phyloP scores from a whole-genome alignment of 1,140 invertebrate genomes.

The Macrobrachium nipponense region DNA sequence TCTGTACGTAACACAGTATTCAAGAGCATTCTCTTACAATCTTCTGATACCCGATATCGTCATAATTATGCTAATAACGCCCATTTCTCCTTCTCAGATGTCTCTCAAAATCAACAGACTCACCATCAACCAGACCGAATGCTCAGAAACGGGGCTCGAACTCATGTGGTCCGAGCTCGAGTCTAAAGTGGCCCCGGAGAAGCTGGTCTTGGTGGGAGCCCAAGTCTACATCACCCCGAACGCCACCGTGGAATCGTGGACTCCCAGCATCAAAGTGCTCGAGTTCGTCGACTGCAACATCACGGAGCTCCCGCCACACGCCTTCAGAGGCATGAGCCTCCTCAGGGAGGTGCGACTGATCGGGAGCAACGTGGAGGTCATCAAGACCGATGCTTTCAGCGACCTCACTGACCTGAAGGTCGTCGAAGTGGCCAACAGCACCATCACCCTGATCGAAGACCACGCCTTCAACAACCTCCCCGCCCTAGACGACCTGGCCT shows the following conservation, averaged over 20 bases:
- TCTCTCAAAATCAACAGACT: conserved; percentile 28
- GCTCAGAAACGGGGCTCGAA: conserved; percentile 29
- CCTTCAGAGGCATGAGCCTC: conserved; percentile 44
- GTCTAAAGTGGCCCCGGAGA: conserved; percentile 32
- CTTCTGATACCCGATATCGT: neutral
- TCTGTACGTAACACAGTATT: neutral
- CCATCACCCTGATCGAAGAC: conserved; percentile 27
- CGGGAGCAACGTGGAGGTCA: conserved; percentile 27
- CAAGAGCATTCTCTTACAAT: neutral
- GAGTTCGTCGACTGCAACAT: conserved; percentile 46
- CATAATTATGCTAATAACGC: neutral
- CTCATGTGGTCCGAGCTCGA: conserved; percentile 49
- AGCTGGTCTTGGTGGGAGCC: conserved; percentile 32
- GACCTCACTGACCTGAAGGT: conserved; percentile 23
- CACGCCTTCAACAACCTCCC: conserved; percentile 34
- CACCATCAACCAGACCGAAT: conserved; percentile 52
- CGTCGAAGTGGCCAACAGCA: conserved; percentile 49
- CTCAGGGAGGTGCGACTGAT: conserved; percentile 36
- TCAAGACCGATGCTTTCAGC: conserved; percentile 29
- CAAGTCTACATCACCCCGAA: conserved; percentile 29
- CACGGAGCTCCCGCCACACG: conserved; percentile 17
- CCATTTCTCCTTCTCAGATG: neutral
- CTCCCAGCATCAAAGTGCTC: conserved; percentile 36
- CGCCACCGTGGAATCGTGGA: neutral
- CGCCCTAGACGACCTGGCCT: conserved; percentile 29